A percentile compares a stretch with the other conserved stretches of the same genome.
These are phyloP conservation scores for Cosmopolites sordidus DNA, from an alignment of 2,888 invertebrate genomes.

Conservation along the genomic window DNA sequence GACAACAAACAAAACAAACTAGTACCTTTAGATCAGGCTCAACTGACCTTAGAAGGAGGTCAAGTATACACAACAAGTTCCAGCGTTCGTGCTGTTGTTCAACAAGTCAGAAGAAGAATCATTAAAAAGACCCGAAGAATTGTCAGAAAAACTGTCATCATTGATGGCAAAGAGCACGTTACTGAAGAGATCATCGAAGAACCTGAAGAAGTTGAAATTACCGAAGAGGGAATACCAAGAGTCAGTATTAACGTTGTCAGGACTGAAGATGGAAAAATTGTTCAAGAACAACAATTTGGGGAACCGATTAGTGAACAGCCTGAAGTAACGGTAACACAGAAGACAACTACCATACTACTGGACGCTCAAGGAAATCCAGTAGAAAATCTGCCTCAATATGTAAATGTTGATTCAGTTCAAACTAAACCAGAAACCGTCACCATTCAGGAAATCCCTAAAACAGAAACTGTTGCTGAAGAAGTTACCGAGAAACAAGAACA, in stretches of 20 bases:
- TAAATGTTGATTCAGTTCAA: slow-evolving; percentile 14
- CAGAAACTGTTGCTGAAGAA: slow-evolving; percentile 5
- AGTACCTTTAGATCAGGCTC: slow-evolving; percentile 36
- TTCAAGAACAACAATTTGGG: slow-evolving; percentile 45
- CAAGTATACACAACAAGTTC: slow-evolving; percentile 60
- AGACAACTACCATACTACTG: slow-evolving; percentile 33
- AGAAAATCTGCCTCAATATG: slow-evolving; percentile 26
- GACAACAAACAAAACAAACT: slow-evolving; percentile 41
- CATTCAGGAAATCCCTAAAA: not conserved
- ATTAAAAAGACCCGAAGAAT: slow-evolving; percentile 71
- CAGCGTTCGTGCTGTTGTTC: slow-evolving; percentile 73
- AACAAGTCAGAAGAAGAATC: slow-evolving; percentile 76
- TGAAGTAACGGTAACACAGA: slow-evolving; percentile 31
- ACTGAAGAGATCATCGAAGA: slow-evolving; percentile 82
- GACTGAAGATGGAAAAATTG: slow-evolving; percentile 53
- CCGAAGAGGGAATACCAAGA: slow-evolving; percentile 67
- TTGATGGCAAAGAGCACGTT: slow-evolving; percentile 79
- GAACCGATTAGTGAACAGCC: slow-evolving; percentile 38
- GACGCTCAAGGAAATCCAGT: slow-evolving; percentile 34
- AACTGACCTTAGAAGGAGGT: slow-evolving; percentile 37
- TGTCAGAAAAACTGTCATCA: slow-evolving; percentile 69
- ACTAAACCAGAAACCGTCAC: not conserved
- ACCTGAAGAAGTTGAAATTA: slow-evolving; percentile 71
- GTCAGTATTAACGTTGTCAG: slow-evolving; percentile 64
- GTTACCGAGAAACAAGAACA: slow-evolving; percentile 41